phyloP scores from a whole-genome alignment of 1,140 invertebrate genomes.

The Hypothenemus hampei region DNA sequence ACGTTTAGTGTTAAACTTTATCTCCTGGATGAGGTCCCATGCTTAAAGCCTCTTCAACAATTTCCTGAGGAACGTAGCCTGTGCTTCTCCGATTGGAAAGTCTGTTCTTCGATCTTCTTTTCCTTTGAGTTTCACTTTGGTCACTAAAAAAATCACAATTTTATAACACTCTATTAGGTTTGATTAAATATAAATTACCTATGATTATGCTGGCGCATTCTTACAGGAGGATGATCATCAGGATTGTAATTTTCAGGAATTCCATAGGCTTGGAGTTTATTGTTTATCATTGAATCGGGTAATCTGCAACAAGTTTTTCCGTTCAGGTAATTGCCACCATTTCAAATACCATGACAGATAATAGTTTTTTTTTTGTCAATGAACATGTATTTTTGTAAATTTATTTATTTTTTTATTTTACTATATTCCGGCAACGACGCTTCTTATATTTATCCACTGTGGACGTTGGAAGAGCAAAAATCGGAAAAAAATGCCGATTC shows the following conservation, averaged over 20 bases:
- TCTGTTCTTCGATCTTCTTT: slow-evolving; percentile 39
- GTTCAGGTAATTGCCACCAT: too few relatives aligned
- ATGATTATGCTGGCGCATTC: slow-evolving; percentile 26
- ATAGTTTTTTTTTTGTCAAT: slow-evolving; percentile 8
- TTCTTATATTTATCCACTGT: slow-evolving; percentile 24
- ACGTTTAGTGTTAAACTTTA: too few relatives aligned
- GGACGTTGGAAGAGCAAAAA: not conserved
- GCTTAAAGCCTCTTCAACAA: slow-evolving; percentile 34
- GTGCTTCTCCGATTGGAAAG: slow-evolving; percentile 41
- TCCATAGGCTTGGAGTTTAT: slow-evolving; percentile 14
- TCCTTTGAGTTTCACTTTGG: slow-evolving; percentile 40
- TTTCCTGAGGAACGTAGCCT: slow-evolving; percentile 32
- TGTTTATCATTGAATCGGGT: slow-evolving; percentile 12
- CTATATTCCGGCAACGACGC: slow-evolving; percentile 5
- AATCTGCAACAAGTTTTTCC: slow-evolving; percentile 9
- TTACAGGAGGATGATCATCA: slow-evolving; percentile 30
- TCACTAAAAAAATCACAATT: slow-evolving; percentile 30
- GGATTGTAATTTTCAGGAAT: slow-evolving; percentile 32
- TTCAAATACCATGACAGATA: too few relatives aligned
- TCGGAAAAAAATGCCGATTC: not conserved
- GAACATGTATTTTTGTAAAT: slow-evolving; percentile 16
- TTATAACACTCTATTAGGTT: too few relatives aligned
- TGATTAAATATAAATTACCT: slow-evolving; percentile 9
- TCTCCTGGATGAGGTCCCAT: too few relatives aligned
- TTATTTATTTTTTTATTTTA: slow-evolving; percentile 13